Evolutionary conservation across 1,140 invertebrate genomes (phyloP), one percentile per base, ranked within the genome.

Genomic region (Panagrolaimus sp.): DNA sequence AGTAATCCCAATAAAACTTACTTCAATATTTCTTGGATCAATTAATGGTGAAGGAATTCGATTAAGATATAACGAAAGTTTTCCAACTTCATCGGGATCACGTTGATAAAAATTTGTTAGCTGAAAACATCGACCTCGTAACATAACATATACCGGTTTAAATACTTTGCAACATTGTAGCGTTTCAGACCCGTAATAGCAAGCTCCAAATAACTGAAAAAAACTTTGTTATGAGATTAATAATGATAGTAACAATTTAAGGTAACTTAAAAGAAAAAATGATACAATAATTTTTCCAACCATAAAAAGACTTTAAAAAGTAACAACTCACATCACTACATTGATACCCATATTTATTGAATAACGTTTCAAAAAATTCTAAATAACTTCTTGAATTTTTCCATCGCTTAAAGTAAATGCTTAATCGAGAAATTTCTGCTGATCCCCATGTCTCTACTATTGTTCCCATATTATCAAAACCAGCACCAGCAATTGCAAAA

Each of bases 71-170:
- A 75, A 57, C 16, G 64, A 70, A 2, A 75, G 38, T 27, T 66
- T 61, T 5, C 75, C 74, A 31, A 70, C 46, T 44, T 71, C 71
- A 48, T 77, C 74, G 0, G 74, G 74, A 20, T 71, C 74, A 16
- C 65, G 51, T 20, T 75, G 74, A 27, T 57, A 65, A 47, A 77
- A 73, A 9, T 71, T 20, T 38, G 47, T 42, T 46, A 75, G 20
- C 13, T 66, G 64, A 66, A 77, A 75, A 57, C 74, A 75, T 38
- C 74, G 71, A 9, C 74, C 74, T 20, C 74, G 47, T n/a, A 75
- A n/a, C 70, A 77, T 73, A 4, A 75, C 65, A 72, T 70, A 31
- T 31, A 65, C 42, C 20, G 51, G 51, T 16, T 20, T 57, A 20
- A 57, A 57, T 20, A 57, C 14, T 57, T 57, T 57, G 16, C 51